Evolutionary conservation across 2,888 invertebrate species (phyloP).

Genomic region (Drosophila lutescens): DNA sequence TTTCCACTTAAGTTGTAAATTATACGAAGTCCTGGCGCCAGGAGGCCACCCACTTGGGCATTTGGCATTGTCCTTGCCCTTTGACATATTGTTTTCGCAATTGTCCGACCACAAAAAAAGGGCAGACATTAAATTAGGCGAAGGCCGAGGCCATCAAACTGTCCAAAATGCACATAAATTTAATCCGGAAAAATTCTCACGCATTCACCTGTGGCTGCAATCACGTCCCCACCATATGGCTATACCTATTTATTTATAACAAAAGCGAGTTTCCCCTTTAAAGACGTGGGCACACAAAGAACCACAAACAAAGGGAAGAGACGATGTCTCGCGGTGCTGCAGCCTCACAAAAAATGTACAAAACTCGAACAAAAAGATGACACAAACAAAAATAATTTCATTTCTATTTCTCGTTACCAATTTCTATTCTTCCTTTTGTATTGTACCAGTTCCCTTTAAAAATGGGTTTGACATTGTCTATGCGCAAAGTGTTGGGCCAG

Average conservation of each 20-base stretch:
- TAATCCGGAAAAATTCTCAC: slow-evolving; percentile 64
- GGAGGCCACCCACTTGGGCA: slow-evolving; percentile 22
- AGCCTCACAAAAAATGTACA: slow-evolving; percentile 44
- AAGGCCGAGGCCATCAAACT: slow-evolving; percentile 24
- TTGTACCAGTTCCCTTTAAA: slow-evolving; percentile 64
- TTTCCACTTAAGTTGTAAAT: slow-evolving; percentile 68
- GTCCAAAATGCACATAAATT: slow-evolving; percentile 62
- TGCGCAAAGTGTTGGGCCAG: slow-evolving; percentile 70
- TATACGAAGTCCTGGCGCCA: slow-evolving; percentile 44
- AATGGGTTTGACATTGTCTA: slow-evolving; percentile 73
- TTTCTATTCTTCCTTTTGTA: slow-evolving; percentile 50
- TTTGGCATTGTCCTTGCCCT: slow-evolving; percentile 23
- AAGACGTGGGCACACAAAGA: slow-evolving; percentile 57
- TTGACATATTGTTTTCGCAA: slow-evolving; percentile 54
- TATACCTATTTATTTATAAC: slow-evolving; percentile 31
- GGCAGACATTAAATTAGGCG: slow-evolving; percentile 44
- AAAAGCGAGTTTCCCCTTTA: slow-evolving; percentile 58
- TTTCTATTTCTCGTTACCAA: slow-evolving; percentile 57
- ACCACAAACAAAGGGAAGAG: slow-evolving; percentile 42
- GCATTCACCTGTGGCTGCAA: slow-evolving; percentile 73
- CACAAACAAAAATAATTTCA: slow-evolving; percentile 59
- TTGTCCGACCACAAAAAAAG: slow-evolving; percentile 50
- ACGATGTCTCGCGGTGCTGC: slow-evolving; percentile 66
- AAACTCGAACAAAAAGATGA: slow-evolving; percentile 42
- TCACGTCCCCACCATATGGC: slow-evolving; percentile 37